Conservation (phyloP, 1,140 invertebrate genomes). For the Carposina sasakii region DNA sequence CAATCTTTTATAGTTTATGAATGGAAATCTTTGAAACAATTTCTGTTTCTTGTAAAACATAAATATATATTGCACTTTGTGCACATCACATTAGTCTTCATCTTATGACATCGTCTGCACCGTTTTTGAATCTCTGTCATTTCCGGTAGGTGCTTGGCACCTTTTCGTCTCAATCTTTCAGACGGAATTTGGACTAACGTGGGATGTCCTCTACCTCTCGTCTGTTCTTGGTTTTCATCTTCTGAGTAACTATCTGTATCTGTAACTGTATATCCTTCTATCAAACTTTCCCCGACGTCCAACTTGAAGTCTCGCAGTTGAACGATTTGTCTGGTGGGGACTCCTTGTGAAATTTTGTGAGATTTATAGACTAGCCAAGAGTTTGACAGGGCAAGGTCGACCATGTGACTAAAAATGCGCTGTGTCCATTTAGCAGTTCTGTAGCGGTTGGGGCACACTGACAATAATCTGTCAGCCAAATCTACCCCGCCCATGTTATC, state of each 20-base stretch:
- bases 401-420: constrained; percentile 1
- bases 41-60: too few species aligned
- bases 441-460: constrained; percentile 2
- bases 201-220: too few species aligned
- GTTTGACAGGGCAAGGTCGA: constrained; percentile 5
- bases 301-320: constrained; percentile 5
- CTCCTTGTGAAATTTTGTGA: not conserved
- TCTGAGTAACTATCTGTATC: not conserved
- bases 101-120: too few species aligned
- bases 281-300: not conserved
- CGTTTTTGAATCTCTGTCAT: too few species aligned
- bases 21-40: too few species aligned
- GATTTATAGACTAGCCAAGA: constrained; percentile 2
- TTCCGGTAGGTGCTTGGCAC: too few species aligned
- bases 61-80: too few species aligned
- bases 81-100: too few species aligned
- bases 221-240: too few species aligned
- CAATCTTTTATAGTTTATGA: too few species aligned
- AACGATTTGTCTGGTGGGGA: not conserved
- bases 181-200: too few species aligned
- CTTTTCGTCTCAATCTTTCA: too few species aligned
- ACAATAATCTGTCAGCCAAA: constrained; percentile 1
- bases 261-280: not conserved
- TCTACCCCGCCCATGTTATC: constrained; percentile 7
- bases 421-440: constrained; percentile 7